Evolutionary conservation across 1,140 invertebrate genomes (phyloP).

Genomic region (Dreissena rostriformis): DNA sequence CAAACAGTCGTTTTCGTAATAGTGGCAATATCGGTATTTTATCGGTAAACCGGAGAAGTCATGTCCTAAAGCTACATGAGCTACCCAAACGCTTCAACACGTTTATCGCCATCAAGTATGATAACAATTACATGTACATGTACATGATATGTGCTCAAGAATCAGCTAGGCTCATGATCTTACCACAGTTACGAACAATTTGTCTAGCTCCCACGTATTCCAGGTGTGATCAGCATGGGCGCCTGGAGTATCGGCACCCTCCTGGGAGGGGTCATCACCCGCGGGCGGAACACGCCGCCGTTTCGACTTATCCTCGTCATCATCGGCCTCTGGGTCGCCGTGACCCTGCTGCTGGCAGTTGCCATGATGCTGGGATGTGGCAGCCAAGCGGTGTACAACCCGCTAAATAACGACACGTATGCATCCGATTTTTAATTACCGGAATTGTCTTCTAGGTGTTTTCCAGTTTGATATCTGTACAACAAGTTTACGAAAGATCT

Average conservation of each 20-base stretch:
- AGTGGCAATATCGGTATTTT: too few species aligned
- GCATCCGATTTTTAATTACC: not conserved
- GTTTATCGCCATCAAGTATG: too few species aligned
- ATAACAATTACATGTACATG: not conserved
- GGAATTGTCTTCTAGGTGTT: too few species aligned
- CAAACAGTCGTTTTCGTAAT: too few species aligned
- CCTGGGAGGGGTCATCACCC: slow-evolving; percentile 58
- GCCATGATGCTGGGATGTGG: slow-evolving; percentile 59
- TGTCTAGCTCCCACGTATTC: not conserved
- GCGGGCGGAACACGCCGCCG: slow-evolving; percentile 59
- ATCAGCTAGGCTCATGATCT: not conserved
- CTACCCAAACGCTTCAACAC: not conserved
- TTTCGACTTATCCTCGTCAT: slow-evolving; percentile 45
- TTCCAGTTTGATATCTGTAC: too few species aligned
- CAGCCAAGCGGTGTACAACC: slow-evolving; percentile 52
- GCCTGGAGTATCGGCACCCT: slow-evolving; percentile 51
- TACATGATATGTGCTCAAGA: not conserved
- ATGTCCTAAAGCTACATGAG: too few species aligned
- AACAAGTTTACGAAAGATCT: too few species aligned
- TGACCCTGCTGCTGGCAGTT: not conserved
- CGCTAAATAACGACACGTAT: slow-evolving; percentile 45
- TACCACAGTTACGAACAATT: not conserved
- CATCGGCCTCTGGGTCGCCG: not conserved
- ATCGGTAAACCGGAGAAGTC: too few species aligned
- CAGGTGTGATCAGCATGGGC: slow-evolving; percentile 35